These are phyloP conservation scores for Artibeus jamaicensis DNA, from an alignment of 2,797 vertebrate species.

Conservation along the genomic window DNA sequence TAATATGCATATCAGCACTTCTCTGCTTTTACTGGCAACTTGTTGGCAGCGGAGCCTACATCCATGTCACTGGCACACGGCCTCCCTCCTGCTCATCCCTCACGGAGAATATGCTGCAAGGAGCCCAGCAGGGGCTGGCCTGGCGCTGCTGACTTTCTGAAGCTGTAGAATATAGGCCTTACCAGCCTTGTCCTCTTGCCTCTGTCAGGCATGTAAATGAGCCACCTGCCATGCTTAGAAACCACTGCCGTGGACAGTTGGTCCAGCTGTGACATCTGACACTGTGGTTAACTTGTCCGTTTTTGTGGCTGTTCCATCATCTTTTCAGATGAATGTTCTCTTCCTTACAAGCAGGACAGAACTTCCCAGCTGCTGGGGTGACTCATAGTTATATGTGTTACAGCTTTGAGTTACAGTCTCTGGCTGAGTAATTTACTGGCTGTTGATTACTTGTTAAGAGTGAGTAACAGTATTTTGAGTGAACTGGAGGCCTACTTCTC, in stretches of 20 bases:
- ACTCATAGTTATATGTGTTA: neutral
- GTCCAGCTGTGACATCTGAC: conserved; percentile 29
- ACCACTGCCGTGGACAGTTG: neutral
- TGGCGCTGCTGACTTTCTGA: neutral
- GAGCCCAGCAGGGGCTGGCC: neutral
- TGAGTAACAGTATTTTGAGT: conserved; percentile 44
- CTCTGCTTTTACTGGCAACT: neutral
- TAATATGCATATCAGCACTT: neutral
- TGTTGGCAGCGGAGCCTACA: neutral
- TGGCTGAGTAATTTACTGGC: conserved; percentile 55
- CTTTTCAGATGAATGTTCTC: neutral
- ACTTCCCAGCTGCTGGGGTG: conserved; percentile 48
- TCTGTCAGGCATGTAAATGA: neutral
- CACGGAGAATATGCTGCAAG: rapidly evolving
- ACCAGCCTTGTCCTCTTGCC: neutral
- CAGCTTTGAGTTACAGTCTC: conserved; percentile 30
- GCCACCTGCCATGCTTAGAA: neutral
- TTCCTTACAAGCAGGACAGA: neutral
- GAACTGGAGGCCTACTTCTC: neutral
- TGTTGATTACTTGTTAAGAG: neutral
- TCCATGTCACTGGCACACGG: rapidly evolving
- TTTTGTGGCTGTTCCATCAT: neutral
- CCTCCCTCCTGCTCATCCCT: neutral
- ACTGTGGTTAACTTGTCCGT: neutral
- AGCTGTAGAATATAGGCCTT: neutral